These are phyloP conservation scores for Laodelphax striatellus DNA, from an alignment of 1,140 invertebrate species.

Conservation along the genomic window DNA sequence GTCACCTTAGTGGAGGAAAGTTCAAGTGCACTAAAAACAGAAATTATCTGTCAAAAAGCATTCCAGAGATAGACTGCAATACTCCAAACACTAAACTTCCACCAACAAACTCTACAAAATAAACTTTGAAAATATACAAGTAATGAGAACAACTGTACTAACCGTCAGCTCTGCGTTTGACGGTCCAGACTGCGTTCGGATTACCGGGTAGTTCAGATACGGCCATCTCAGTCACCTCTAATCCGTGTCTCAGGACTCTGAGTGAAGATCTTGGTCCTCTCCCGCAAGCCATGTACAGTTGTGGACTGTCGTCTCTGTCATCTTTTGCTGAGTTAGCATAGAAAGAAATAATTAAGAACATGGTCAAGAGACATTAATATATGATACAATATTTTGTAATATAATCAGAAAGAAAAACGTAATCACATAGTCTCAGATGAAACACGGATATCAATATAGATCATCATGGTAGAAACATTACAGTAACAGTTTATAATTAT, in stretches of 20 bases:
- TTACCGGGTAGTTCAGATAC: conserved; percentile 98
- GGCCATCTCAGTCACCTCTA: conserved; percentile 99
- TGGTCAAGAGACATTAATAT: background rate
- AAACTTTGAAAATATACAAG: too few species aligned
- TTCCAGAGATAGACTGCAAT: too few species aligned
- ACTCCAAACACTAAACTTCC: too few species aligned
- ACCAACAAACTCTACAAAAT: too few species aligned
- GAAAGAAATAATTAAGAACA: background rate
- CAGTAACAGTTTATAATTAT: too few species aligned
- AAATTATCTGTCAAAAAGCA: too few species aligned
- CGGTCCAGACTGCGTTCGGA: conserved; percentile 99
- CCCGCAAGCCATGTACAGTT: conserved; percentile 93
- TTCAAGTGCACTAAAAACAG: too few species aligned
- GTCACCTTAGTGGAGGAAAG: too few species aligned
- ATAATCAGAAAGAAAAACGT: too few species aligned
- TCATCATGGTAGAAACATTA: background rate
- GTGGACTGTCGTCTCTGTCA: conserved; percentile 97
- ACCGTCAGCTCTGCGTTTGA: conserved; percentile 92
- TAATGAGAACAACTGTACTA: conserved; percentile 30
- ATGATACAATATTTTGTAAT: too few species aligned
- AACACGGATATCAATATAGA: conserved; percentile 11
- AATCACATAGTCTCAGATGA: conserved; percentile 7
- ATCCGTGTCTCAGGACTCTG: conserved; percentile 86
- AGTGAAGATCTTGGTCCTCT: conserved; percentile 87
- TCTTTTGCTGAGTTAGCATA: conserved; percentile 16